phyloP scores from a whole-genome alignment of 2,797 vertebrate genomes.

The Florisuga fusca region DNA sequence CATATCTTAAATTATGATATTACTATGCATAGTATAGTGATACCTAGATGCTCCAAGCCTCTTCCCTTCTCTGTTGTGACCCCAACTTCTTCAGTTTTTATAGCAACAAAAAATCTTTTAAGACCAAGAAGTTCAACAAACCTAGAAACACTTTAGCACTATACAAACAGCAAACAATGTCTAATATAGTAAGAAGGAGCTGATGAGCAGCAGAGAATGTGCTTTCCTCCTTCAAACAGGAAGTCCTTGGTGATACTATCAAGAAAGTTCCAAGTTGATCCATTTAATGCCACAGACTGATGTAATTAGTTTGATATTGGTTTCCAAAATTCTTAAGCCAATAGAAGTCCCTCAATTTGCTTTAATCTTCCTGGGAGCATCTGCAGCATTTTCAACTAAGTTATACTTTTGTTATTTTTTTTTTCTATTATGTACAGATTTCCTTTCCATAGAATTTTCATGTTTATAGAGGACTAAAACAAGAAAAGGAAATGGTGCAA shows the following conservation, averaged over 20 bases:
- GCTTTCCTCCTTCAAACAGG: neutral
- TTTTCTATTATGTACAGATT: neutral
- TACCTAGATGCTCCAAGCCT: neutral
- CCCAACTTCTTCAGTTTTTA: neutral
- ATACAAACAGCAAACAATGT: neutral
- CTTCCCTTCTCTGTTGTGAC: fast-evolving
- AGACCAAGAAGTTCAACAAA: neutral
- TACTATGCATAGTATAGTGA: neutral
- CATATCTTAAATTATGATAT: neutral
- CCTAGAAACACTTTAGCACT: neutral
- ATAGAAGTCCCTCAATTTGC: neutral
- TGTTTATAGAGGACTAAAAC: neutral
- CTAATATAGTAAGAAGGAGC: neutral
- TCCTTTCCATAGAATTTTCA: neutral
- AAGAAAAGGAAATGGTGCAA: neutral
- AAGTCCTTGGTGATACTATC: neutral
- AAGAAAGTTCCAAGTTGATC: neutral
- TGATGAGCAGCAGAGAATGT: neutral
- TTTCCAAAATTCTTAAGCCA: slow-evolving; percentile 8
- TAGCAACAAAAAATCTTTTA: neutral
- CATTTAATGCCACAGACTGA: neutral
- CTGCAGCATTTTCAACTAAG: neutral
- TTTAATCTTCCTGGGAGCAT: neutral
- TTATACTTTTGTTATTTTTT: neutral
- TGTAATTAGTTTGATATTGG: neutral